Percentiles rank a stretch among this genome's conserved stretches.
phyloP scores from a whole-genome alignment of 1,140 invertebrate genomes.

The Homalodisca vitripennis region DNA sequence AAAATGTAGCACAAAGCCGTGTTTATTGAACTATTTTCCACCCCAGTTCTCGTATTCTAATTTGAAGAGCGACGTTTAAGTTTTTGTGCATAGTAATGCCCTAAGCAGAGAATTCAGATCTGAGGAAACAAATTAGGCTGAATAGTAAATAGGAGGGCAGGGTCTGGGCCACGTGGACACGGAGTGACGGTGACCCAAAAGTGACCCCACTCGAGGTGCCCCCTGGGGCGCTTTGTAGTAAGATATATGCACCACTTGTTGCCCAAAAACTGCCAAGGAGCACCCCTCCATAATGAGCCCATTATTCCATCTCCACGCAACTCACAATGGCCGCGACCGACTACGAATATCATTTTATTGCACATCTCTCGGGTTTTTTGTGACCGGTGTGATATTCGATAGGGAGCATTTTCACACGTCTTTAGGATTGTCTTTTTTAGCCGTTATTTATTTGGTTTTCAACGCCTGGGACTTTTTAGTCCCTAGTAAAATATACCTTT shows the following conservation, averaged over 20 bases:
- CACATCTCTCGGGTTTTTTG: slow-evolving; percentile 7
- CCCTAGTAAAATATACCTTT: not conserved
- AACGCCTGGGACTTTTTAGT: not conserved
- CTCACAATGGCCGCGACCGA: not conserved
- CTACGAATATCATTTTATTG: slow-evolving; percentile 26
- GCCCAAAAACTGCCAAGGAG: not conserved
- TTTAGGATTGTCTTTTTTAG: slow-evolving; percentile 7
- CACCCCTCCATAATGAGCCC: slow-evolving; percentile 12
- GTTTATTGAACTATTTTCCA: no score
- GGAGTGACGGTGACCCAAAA: slow-evolving; percentile 12
- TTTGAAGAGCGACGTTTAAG: no score
- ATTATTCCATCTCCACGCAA: slow-evolving; percentile 14
- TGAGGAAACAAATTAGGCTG: slow-evolving; percentile 21
- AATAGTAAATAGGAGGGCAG: slow-evolving; percentile 19
- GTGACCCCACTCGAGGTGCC: slow-evolving; percentile 12
- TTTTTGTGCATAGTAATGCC: no score
- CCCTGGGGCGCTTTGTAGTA: not conserved
- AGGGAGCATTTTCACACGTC: slow-evolving; percentile 15
- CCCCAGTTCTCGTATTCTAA: no score
- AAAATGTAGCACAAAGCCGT: no score
- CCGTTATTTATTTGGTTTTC: slow-evolving; percentile 15
- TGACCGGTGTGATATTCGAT: not conserved
- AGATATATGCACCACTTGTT: slow-evolving; percentile 23
- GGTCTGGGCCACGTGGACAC: not conserved
- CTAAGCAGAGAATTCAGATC: slow-evolving; percentile 15